Conservation (phyloP, 2,113 vertebrate genomes). For the Xiphorhynchus elegans region DNA sequence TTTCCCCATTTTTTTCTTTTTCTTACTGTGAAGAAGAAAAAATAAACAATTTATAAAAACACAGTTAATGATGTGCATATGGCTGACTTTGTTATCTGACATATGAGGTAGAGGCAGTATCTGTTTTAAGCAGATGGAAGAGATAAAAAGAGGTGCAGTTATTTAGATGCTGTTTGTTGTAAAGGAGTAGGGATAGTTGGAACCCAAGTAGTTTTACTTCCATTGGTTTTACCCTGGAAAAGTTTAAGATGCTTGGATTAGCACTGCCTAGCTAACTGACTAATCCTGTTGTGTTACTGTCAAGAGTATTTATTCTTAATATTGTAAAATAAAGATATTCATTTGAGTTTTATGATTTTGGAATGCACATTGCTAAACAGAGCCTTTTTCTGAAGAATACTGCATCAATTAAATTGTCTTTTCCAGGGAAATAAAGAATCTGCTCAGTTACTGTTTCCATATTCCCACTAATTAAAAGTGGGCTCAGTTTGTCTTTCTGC, state of each 20-base stretch:
- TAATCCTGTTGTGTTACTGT: not conserved
- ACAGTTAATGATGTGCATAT: not conserved
- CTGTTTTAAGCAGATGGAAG: not conserved
- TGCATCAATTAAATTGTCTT: not conserved
- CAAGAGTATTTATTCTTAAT: not conserved
- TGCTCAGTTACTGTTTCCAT: not conserved
- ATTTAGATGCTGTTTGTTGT: not conserved
- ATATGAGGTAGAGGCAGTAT: not conserved
- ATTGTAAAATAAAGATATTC: not conserved
- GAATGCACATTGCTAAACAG: not conserved
- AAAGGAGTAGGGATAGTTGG: not conserved
- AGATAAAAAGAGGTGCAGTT: not conserved
- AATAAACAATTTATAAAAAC: not conserved
- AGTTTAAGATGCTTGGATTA: not conserved
- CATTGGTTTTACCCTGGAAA: not conserved
- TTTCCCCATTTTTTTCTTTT: not conserved
- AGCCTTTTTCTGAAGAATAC: not conserved
- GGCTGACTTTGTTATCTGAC: not conserved
- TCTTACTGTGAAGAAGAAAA: not conserved
- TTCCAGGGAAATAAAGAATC: not conserved
- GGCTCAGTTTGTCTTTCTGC: not conserved
- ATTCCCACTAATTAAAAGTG: slow-evolving; percentile 10
- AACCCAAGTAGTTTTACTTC: not conserved
- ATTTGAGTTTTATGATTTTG: not conserved
- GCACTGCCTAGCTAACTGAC: not conserved